Percentiles rank a stretch among this genome's conserved stretches.
These are phyloP conservation scores for Perccottus glenii DNA, from an alignment of 2,113 vertebrate genomes.

Conservation along the genomic window DNA sequence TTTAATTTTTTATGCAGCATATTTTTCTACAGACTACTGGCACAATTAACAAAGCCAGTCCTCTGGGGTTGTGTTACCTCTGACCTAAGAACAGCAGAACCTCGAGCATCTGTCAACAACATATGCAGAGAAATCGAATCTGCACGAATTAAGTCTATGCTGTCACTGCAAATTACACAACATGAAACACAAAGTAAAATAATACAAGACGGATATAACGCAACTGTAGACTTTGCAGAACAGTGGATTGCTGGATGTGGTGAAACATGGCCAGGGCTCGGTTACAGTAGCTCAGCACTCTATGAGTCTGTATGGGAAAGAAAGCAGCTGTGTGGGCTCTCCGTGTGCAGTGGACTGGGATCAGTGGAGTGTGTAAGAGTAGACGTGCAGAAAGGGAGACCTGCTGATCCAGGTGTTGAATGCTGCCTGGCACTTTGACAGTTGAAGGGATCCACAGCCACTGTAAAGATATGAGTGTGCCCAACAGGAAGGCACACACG, in stretches of 20 bases:
- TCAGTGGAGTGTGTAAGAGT: slow-evolving; percentile 69
- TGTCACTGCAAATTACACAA: slow-evolving; percentile 51
- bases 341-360: slow-evolving; percentile 48
- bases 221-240: slow-evolving; percentile 41
- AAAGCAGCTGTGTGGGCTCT: slow-evolving; percentile 65
- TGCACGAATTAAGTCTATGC: slow-evolving; percentile 21
- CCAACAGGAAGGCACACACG: slow-evolving; percentile 33
- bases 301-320: slow-evolving; percentile 55
- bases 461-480: slow-evolving; percentile 32
- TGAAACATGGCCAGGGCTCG: slow-evolving; percentile 41
- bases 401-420: slow-evolving; percentile 76
- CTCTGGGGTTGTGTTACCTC: slow-evolving; percentile 16
- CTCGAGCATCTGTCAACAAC: slow-evolving; percentile 52
- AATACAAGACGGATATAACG: slow-evolving; percentile 36
- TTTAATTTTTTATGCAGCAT: slow-evolving; percentile 22
- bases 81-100: slow-evolving; percentile 46
- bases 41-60: slow-evolving; percentile 58
- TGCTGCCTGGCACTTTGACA: slow-evolving; percentile 62
- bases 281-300: slow-evolving; percentile 55
- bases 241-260: slow-evolving; percentile 48
- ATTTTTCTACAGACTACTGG: slow-evolving; percentile 62
- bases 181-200: slow-evolving; percentile 54
- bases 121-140: slow-evolving; percentile 40
- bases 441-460: slow-evolving; percentile 35
- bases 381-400: slow-evolving; percentile 59